These are phyloP conservation scores for Andrena dorsata DNA, from an alignment of 2,888 invertebrate species.

Conservation along the genomic window DNA sequence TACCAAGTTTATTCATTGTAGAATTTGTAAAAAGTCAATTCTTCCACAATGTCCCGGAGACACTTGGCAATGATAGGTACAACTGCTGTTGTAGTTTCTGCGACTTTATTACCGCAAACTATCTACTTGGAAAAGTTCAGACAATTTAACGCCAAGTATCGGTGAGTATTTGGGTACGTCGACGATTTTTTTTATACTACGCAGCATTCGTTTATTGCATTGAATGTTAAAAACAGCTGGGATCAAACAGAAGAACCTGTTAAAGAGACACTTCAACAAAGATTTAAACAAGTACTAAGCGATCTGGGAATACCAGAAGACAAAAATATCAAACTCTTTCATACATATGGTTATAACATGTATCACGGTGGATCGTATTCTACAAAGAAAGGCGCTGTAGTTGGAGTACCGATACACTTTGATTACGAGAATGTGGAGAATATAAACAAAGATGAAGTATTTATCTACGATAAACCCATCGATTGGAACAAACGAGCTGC, in stretches of 20 bases:
- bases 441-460: slow-evolving; percentile 87
- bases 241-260: slow-evolving; percentile 23
- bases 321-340: slow-evolving; percentile 88
- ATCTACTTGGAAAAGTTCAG: slow-evolving; percentile 88
- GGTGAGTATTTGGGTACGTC: slow-evolving; percentile 84
- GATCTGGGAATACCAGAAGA: slow-evolving; percentile 87
- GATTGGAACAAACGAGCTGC: slow-evolving; percentile 89
- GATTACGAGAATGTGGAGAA: slow-evolving; percentile 80
- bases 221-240: slow-evolving; percentile 17
- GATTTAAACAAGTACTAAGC: slow-evolving; percentile 87
- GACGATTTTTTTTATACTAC: neutral
- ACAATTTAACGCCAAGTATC: slow-evolving; percentile 88
- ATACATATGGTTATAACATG: slow-evolving; percentile 90
- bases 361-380: slow-evolving; percentile 88
- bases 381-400: slow-evolving; percentile 87
- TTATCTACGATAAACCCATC: slow-evolving; percentile 87
- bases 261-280: slow-evolving; percentile 81
- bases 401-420: slow-evolving; percentile 92
- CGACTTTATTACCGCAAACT: slow-evolving; percentile 86
- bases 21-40: neutral
- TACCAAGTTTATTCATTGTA: slow-evolving; percentile 5
- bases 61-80: neutral
- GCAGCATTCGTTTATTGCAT: neutral
- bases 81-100: neutral
- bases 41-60: neutral